Evolutionary conservation across 2,113 vertebrate genomes (phyloP), one percentile per base, ranked within the genome.

Genomic region (Sceloporus undulatus): DNA sequence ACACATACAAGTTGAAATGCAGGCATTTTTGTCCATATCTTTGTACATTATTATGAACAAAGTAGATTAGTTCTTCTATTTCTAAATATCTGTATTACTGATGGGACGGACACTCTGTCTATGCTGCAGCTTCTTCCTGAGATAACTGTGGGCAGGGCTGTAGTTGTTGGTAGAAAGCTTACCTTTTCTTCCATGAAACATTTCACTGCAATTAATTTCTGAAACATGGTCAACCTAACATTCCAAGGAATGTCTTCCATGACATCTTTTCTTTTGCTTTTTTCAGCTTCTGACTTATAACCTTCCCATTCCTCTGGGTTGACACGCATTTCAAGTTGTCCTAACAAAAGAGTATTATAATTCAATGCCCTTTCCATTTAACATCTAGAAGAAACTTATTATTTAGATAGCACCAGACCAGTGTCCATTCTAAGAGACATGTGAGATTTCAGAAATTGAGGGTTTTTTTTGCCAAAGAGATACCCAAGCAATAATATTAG

Each of bases 141-240:
- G 42, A 0, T 65, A 29, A 3, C 2, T 78, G 0, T 0, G 11
- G n/a, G 9, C 9, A 76, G 6, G 1, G 2, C 0, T 25, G 48
- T 38, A 78, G 27, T 48, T 79, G 68, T 83, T 9, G 79, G 21
- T 23, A 81, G 16, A 3, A 89, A 52, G 1, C 77, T 13, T 94
- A 98, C 97, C 94, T 98, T 98, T 94, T 97, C 97, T 93, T 97
- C 97, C 91, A 95, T 92, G 93, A 97, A 97, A 83, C 95, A 96
- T 89, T 98, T 98, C 84, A 98, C 94, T 38, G 98, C 90, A 82
- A 98, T 91, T 42, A 98, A 92, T 85, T 98, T 98, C 87, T 98
- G 97, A 94, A 98, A 98, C 48, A 91, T 68, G 40, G 86, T 96
- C 75, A 98, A 82, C 65, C 93, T 95, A 52, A 92, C 87, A 66